Evolutionary conservation across 2,797 vertebrate species (phyloP).

Genomic region (Oryzias dopingdopingensis): DNA sequence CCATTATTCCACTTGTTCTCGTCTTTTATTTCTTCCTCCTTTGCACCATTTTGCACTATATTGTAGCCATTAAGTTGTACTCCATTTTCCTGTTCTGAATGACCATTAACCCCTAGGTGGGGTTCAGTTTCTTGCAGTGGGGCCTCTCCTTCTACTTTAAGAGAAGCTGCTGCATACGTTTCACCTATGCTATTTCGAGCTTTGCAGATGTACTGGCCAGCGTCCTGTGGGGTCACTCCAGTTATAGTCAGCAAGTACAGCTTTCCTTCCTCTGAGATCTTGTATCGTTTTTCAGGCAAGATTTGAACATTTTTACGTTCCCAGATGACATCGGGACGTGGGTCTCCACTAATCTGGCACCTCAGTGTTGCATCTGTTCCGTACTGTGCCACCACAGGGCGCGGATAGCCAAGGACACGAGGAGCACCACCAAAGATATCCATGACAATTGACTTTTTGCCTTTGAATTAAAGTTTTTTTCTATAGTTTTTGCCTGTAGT

Average conservation of each 20-base stretch:
- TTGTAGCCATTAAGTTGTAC: constrained; percentile 49
- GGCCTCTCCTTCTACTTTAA: constrained; percentile 80
- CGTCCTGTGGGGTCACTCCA: constrained; percentile 78
- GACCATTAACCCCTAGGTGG: constrained; percentile 34
- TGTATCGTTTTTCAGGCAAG: constrained; percentile 75
- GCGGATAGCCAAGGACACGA: constrained; percentile 88
- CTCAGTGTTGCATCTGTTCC: constrained; percentile 83
- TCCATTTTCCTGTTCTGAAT: constrained; percentile 32
- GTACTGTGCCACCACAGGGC: constrained; percentile 80
- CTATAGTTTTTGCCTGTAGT: not conserved
- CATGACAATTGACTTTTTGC: constrained; percentile 52
- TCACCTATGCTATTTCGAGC: constrained; percentile 88
- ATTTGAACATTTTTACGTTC: constrained; percentile 86
- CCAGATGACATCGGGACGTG: constrained; percentile 87
- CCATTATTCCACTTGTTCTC: constrained; percentile 23
- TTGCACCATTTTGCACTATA: constrained; percentile 36
- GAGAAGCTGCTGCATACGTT: constrained; percentile 86
- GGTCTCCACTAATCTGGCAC: constrained; percentile 89
- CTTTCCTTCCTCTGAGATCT: constrained; percentile 82
- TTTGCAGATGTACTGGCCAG: constrained; percentile 91
- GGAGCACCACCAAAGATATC: constrained; percentile 89
- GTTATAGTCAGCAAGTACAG: constrained; percentile 84
- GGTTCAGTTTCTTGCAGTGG: constrained; percentile 7
- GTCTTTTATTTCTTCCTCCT: constrained; percentile 29
- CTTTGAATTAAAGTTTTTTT: not conserved